Percentiles rank a stretch among this genome's conserved stretches.
Evolutionary conservation across 2,888 invertebrate species (phyloP).

Genomic region (Geotrupes spiniger): DNA sequence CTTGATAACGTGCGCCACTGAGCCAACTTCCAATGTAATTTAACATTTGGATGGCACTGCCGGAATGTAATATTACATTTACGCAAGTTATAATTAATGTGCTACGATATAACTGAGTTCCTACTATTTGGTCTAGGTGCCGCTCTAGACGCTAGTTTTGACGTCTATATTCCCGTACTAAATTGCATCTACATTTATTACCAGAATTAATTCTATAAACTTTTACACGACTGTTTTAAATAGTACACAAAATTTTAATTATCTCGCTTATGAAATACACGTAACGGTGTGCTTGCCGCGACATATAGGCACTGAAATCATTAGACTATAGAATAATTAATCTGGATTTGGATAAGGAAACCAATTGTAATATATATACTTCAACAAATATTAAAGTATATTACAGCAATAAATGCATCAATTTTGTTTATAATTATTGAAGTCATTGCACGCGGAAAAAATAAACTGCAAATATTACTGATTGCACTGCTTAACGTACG

Average conservation of each 20-base stretch:
- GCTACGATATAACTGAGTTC: slow-evolving; percentile 33
- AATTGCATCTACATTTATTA: slow-evolving; percentile 22
- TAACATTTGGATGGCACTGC: slow-evolving; percentile 45
- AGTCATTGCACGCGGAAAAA: too few relatives aligned
- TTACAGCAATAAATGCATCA: too few relatives aligned
- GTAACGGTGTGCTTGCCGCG: too few relatives aligned
- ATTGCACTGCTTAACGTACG: too few relatives aligned
- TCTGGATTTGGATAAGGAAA: too few relatives aligned
- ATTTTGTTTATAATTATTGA: too few relatives aligned
- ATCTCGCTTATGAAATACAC: too few relatives aligned
- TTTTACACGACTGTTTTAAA: slow-evolving; percentile 6
- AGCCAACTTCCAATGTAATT: slow-evolving; percentile 45
- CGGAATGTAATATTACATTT: slow-evolving; percentile 47
- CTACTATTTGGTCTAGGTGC: slow-evolving; percentile 22
- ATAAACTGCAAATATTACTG: too few relatives aligned
- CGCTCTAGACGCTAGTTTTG: slow-evolving; percentile 19
- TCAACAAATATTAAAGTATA: too few relatives aligned
- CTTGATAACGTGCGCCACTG: slow-evolving; percentile 39
- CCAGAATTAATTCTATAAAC: slow-evolving; percentile 8
- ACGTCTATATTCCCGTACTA: slow-evolving; percentile 19
- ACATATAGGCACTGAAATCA: too few relatives aligned
- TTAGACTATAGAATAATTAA: too few relatives aligned
- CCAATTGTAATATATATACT: too few relatives aligned
- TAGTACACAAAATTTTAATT: neutral
- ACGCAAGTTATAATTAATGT: slow-evolving; percentile 48